A percentile compares a stretch with the other conserved stretches of the same genome.
Conservation (phyloP, 1,140 invertebrate species). For the Drosophila yakuba region DNA sequence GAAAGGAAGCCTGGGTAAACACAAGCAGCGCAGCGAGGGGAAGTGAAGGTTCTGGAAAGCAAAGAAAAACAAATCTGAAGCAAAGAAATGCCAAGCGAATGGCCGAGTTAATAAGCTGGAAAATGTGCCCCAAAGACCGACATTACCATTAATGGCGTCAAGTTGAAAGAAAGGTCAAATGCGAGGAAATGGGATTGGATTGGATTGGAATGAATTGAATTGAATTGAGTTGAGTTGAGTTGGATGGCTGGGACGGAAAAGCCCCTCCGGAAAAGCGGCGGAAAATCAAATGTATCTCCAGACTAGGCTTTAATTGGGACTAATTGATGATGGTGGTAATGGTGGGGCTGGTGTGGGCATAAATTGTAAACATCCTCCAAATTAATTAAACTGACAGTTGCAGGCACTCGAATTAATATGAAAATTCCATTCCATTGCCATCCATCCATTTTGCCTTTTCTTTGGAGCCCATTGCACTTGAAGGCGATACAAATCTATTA, state of each 20-base stretch:
- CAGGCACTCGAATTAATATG: slow-evolving; percentile 37
- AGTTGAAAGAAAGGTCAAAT: slow-evolving; percentile 31
- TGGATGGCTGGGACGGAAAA: neutral
- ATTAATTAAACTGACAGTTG: slow-evolving; percentile 50
- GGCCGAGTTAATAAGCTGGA: slow-evolving; percentile 71
- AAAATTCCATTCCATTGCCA: slow-evolving; percentile 5
- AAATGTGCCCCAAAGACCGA: slow-evolving; percentile 63
- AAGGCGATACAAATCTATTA: slow-evolving; percentile 9
- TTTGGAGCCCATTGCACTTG: neutral
- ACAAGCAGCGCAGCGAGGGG: neutral
- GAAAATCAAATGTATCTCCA: slow-evolving; percentile 22
- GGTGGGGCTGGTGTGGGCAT: neutral
- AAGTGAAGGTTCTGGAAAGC: neutral
- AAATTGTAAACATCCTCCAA: slow-evolving; percentile 53
- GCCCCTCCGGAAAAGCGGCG: slow-evolving; percentile 3
- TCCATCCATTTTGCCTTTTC: neutral
- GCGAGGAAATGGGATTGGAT: slow-evolving; percentile 11
- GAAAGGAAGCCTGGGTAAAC: neutral
- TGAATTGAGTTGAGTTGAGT: no score
- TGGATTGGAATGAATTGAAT: neutral
- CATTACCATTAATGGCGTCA: slow-evolving; percentile 64
- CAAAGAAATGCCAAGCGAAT: slow-evolving; percentile 32
- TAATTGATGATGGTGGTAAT: slow-evolving; percentile 15
- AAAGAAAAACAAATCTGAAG: neutral
- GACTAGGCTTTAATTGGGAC: slow-evolving; percentile 34